phyloP scores from a whole-genome alignment of 2,888 invertebrate genomes.

The Antheraea yamamai region DNA sequence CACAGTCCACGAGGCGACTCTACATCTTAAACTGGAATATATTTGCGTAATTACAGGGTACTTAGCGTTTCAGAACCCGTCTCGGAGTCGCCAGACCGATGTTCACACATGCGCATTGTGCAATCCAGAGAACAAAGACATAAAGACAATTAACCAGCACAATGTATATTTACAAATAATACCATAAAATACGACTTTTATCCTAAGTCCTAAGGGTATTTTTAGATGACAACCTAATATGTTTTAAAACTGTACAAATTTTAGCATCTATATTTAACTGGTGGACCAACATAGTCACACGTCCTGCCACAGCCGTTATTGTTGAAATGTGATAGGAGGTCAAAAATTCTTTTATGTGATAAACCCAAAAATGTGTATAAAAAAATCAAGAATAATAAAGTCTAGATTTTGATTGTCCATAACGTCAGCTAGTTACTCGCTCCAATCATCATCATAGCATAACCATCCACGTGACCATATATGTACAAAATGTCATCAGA shows the following conservation, averaged over 20 bases:
- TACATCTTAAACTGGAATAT: neutral
- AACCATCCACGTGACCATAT: no score
- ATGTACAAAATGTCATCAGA: no score
- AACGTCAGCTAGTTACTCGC: no score
- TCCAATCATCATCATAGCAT: no score
- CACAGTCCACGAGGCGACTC: slow-evolving; percentile 1
- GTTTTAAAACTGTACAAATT: neutral
- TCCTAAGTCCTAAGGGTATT: neutral
- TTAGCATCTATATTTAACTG: neutral
- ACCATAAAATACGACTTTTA: neutral
- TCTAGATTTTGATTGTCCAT: no score
- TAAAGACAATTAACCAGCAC: neutral
- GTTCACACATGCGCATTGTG: neutral
- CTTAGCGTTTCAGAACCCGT: slow-evolving; percentile 10
- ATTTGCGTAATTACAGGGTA: slow-evolving; percentile 5
- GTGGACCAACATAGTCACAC: neutral
- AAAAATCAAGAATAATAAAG: no score
- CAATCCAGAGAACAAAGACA: neutral
- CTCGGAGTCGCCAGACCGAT: neutral
- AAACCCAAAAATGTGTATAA: no score
- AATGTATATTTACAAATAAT: neutral
- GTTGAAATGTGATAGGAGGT: no score
- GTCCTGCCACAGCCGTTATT: no score
- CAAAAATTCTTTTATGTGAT: no score
- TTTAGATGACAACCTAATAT: neutral